A percentile compares a stretch with the other conserved stretches of the same genome.
These are phyloP conservation scores for Noctua fimbriata DNA, from an alignment of 2,888 invertebrate genomes.

Conservation along the genomic window DNA sequence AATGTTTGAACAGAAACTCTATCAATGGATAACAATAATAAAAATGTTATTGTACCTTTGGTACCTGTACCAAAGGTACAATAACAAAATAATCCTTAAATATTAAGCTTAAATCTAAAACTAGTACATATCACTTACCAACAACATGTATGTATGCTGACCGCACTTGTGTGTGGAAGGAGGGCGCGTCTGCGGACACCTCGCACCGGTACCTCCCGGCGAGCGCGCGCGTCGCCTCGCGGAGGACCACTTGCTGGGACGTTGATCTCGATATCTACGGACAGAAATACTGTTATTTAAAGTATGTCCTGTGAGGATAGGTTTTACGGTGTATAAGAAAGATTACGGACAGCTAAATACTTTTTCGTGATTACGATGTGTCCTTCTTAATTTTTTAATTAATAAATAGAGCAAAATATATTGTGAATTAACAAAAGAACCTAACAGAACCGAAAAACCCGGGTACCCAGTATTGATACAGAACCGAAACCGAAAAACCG, in stretches of 20 bases:
- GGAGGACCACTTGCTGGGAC: conserved; percentile 92
- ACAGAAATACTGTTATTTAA: conserved; percentile 13
- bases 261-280: conserved; percentile 91
- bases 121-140: conserved; percentile 89
- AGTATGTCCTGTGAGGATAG: neutral
- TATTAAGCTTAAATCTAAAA: neutral
- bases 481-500: no score
- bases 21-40: neutral
- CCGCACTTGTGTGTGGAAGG: conserved; percentile 92
- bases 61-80: neutral
- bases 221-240: conserved; percentile 92
- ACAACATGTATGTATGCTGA: conserved; percentile 93
- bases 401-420: no score
- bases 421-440: no score
- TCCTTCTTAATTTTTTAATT: no score
- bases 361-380: no score
- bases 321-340: neutral
- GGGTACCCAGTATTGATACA: no score
- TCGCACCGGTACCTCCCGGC: conserved; percentile 94
- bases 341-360: no score
- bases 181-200: conserved; percentile 93
- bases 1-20: neutral
- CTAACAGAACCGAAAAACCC: no score
- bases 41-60: no score
- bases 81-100: neutral